Base-by-base conservation (phyloP, 2,888 invertebrate genomes). In the Apodemia hepburni region DNA sequence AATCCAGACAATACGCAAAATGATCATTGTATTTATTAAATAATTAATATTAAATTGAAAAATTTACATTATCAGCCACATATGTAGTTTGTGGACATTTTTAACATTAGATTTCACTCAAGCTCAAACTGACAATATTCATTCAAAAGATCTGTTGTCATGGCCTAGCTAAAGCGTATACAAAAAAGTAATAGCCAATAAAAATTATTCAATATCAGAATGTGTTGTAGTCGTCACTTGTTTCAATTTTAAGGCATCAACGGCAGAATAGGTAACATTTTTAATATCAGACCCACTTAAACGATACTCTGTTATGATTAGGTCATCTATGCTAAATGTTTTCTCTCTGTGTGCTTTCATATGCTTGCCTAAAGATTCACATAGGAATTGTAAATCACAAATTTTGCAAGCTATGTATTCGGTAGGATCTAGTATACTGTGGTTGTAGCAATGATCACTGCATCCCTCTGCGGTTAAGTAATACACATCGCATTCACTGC, bases 361-460 rank as follows among this genome's bases (percentile, higher is more conserved):
- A 47, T 85, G 85, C 0, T 66, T 63, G 0, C 73, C 75, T 0
- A 85, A 64, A 2, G 76, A 70, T 18, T 75, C 70, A 0, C 80
- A 76, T 2, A 73, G 65, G 60, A 85, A 83, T 61, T 82, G 84
- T 0, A 84, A 70, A 3, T 76, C 72, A 59, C 85, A 85, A 0
- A 84, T 65, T 58, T 85, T 85, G 60, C 85, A 85, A 9, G 76
- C 79, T 3, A 84, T 84, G 59, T 76, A 85, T 2, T 76, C 71
- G n/a, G 73, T 81, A 0, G 78, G 67, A 9, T 84, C 76, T 3
- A 85, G 62, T 0, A 64, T 54, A 9, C 58, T 62, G 11, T 85
- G 85, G 9, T 70, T 66, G 0, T 63, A 8, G 0, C 70, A 68
- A 22, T 85, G 85, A 11, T 77, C 74, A 4, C 72, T 74, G 57